Conservation (phyloP, 2,113 vertebrate genomes). For the Alexandromys fortis region DNA sequence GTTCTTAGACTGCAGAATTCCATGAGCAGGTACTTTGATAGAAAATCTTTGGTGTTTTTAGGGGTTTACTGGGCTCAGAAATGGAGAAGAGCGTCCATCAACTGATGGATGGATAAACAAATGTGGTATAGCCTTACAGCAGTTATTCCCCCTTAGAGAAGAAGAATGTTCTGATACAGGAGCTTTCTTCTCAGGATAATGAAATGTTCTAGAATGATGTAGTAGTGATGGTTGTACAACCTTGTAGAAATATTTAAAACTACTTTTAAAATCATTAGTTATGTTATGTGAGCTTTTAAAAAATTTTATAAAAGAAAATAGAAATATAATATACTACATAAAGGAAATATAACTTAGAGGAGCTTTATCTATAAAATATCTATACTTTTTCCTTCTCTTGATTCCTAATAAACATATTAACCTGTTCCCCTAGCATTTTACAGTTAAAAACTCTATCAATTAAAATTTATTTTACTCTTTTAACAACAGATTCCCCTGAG, state of each 20-base stretch:
- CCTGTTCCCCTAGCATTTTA: neutral
- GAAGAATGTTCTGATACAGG: neutral
- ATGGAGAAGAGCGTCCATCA: neutral
- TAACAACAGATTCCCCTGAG: neutral
- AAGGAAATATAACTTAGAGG: neutral
- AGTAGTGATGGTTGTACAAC: neutral
- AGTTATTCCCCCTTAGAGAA: neutral
- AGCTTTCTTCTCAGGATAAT: neutral
- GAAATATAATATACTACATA: neutral
- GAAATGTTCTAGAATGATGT: neutral
- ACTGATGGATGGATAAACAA: neutral
- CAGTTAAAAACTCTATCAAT: neutral
- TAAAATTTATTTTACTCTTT: conserved; percentile 35
- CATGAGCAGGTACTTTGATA: neutral
- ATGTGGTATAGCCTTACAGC: neutral
- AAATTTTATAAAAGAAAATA: conserved; percentile 13
- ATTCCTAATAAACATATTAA: neutral
- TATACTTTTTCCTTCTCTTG: neutral
- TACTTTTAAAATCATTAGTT: conserved; percentile 18
- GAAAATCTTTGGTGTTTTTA: conserved; percentile 38
- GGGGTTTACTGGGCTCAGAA: conserved; percentile 16
- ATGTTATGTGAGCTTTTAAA: conserved; percentile 26
- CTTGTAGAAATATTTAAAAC: conserved; percentile 27
- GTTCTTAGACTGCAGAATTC: conserved; percentile 15
- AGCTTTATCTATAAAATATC: neutral